Evolutionary conservation across 2,888 invertebrate species (phyloP).

Genomic region (Andrena praecox): DNA sequence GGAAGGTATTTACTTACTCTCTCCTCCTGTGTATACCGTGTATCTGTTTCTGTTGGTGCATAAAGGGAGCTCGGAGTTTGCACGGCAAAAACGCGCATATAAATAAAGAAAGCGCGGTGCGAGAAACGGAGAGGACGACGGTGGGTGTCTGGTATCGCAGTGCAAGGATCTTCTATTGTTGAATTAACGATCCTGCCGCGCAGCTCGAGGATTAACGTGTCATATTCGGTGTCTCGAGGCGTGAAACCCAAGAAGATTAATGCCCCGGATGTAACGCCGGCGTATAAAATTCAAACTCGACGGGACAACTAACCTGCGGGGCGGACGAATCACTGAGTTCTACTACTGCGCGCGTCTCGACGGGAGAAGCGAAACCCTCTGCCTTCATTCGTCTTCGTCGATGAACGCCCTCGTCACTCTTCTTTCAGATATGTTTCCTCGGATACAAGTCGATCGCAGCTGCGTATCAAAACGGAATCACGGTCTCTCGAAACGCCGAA

Average conservation of each 20-base stretch:
- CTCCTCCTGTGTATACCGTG: too few species aligned
- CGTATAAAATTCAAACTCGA: slow-evolving; percentile 31
- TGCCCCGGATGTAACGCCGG: slow-evolving; percentile 7
- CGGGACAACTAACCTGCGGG: slow-evolving; percentile 18
- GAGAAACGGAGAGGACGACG: background rate
- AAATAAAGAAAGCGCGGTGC: slow-evolving; percentile 33
- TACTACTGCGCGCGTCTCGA: background rate
- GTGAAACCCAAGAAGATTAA: slow-evolving; percentile 50
- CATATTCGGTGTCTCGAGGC: slow-evolving; percentile 4
- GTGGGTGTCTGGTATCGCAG: background rate
- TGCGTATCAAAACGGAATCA: background rate
- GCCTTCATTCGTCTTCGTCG: slow-evolving; percentile 25
- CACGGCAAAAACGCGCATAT: background rate
- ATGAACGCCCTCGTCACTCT: background rate
- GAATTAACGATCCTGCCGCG: slow-evolving; percentile 36
- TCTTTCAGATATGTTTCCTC: background rate
- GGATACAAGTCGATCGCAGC: background rate
- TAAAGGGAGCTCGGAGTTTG: background rate
- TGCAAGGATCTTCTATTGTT: slow-evolving; percentile 7
- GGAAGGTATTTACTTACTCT: slow-evolving; percentile 25
- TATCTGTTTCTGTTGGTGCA: background rate
- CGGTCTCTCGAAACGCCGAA: background rate
- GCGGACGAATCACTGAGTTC: slow-evolving; percentile 17
- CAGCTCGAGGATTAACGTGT: slow-evolving; percentile 37
- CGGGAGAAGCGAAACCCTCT: background rate